These are phyloP conservation scores for Oeneis ivallda DNA, from an alignment of 2,888 invertebrate species.

Conservation along the genomic window DNA sequence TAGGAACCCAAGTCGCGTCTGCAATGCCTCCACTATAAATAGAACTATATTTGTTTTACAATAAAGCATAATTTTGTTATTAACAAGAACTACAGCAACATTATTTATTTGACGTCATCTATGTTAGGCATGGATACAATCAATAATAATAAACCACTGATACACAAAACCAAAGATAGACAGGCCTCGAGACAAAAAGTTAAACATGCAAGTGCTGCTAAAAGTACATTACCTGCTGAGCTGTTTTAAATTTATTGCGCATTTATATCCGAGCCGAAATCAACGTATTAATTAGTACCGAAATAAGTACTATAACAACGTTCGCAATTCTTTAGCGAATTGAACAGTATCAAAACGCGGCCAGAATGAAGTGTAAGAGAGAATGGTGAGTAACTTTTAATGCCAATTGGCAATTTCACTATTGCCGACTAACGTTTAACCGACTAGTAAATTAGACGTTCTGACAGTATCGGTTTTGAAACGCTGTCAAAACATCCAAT, in stretches of 20 bases:
- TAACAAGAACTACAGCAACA: constrained; percentile 74
- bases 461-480: no score
- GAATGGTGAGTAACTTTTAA: no score
- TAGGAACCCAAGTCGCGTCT: constrained; percentile 64
- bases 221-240: no score
- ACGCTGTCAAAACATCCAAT: no score
- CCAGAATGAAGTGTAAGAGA: no score
- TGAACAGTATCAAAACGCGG: neutral
- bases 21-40: constrained; percentile 66
- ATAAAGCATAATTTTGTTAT: constrained; percentile 75
- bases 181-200: neutral
- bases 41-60: constrained; percentile 64
- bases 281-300: neutral
- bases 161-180: constrained; percentile 12
- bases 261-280: neutral
- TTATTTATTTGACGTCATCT: constrained; percentile 63
- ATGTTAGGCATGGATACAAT: constrained; percentile 66
- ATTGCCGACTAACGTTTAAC: no score
- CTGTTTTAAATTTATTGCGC: neutral
- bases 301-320: no score
- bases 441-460: no score
- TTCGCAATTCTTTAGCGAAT: no score
- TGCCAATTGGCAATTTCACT: no score
- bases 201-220: neutral
- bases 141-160: constrained; percentile 52